Evolutionary conservation across 2,113 vertebrate species (phyloP).

Genomic region (Formicarius rufipectus): DNA sequence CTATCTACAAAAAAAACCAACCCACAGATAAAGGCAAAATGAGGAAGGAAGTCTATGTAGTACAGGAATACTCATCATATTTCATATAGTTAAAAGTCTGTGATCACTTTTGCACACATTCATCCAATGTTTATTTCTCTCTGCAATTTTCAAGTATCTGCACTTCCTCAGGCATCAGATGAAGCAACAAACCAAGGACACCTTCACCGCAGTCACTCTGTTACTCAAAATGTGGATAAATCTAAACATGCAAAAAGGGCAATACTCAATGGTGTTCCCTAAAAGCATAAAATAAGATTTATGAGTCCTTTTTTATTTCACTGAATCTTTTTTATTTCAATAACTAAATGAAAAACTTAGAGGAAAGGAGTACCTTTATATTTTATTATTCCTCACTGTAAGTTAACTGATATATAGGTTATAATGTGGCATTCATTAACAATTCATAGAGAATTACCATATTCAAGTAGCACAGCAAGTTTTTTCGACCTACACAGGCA

Average conservation of each 20-base stretch:
- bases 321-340: background rate
- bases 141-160: background rate
- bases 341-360: background rate
- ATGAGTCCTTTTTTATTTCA: background rate
- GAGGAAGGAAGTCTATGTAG: background rate
- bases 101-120: background rate
- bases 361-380: background rate
- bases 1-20: background rate
- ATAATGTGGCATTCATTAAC: background rate
- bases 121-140: background rate
- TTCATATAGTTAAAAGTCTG: background rate
- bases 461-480: constrained; percentile 39
- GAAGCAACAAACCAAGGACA: background rate
- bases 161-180: background rate
- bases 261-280: background rate
- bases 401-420: background rate
- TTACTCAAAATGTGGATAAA: background rate
- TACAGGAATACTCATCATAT: background rate
- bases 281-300: background rate
- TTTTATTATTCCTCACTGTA: background rate
- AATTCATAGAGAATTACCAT: constrained; percentile 19
- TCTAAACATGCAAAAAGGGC: background rate
- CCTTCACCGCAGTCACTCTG: background rate
- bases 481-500: background rate
- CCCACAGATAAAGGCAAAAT: background rate